These are phyloP conservation scores for Trissonchulus latispiculum DNA, from an alignment of 2,888 invertebrate genomes.

Conservation along the genomic window DNA sequence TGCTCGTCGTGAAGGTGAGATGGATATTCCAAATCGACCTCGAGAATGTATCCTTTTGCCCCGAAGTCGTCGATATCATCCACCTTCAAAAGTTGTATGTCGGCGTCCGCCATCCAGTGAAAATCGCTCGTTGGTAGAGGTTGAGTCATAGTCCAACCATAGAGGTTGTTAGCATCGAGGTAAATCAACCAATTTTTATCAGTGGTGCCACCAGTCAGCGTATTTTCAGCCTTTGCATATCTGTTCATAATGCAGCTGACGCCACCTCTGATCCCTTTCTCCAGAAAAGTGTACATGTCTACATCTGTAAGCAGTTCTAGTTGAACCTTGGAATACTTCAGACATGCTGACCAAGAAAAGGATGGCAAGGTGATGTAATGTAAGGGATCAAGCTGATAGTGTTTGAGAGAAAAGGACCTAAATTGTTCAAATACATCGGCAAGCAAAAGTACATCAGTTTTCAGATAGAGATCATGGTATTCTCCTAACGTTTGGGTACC, in stretches of 20 bases:
- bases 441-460: too few relatives aligned
- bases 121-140: neutral
- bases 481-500: too few relatives aligned
- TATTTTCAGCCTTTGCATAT: neutral
- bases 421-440: too few relatives aligned
- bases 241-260: neutral
- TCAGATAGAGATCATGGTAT: too few relatives aligned
- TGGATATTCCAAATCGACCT: neutral
- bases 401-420: too few relatives aligned
- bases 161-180: constrained; percentile 10
- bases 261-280: constrained; percentile 1
- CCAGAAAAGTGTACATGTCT: constrained; percentile 6
- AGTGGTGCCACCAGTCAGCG: too few relatives aligned
- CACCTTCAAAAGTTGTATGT: neutral
- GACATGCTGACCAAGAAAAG: neutral
- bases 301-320: neutral
- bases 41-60: neutral
- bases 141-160: constrained; percentile 10
- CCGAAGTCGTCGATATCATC: neutral
- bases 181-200: neutral
- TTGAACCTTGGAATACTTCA: neutral
- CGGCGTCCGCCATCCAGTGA: neutral
- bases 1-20: neutral
- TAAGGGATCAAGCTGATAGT: constrained; percentile 2
- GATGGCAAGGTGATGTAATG: constrained; percentile 1